Evolutionary conservation across 2,888 invertebrate genomes (phyloP).

Genomic region (Leptopilina syphax): DNA sequence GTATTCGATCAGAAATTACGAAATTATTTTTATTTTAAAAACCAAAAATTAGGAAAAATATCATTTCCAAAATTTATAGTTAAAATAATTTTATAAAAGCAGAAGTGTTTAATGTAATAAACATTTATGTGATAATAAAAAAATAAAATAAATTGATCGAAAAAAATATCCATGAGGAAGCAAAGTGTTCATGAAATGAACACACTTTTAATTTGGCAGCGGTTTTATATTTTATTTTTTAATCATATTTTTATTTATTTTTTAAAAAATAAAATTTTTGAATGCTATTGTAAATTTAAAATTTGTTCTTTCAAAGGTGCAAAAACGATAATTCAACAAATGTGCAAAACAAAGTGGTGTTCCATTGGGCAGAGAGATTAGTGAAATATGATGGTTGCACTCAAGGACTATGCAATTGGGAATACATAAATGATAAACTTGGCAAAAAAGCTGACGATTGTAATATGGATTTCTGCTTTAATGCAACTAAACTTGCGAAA

Average conservation of each 20-base stretch:
- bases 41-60: too few relatives aligned
- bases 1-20: too few relatives aligned
- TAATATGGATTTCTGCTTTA: conserved; percentile 79
- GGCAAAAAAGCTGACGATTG: conserved; percentile 79
- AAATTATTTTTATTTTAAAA: too few relatives aligned
- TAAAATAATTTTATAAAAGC: too few relatives aligned
- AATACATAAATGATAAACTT: conserved; percentile 81
- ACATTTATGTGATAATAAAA: too few relatives aligned
- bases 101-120: too few relatives aligned
- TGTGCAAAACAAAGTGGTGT: conserved; percentile 78
- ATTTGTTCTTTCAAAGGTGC: conserved; percentile 77
- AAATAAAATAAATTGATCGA: too few relatives aligned
- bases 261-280: conserved; percentile 19
- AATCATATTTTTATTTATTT: neutral
- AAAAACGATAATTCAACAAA: conserved; percentile 73
- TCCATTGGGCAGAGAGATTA: conserved; percentile 85
- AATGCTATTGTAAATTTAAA: neutral
- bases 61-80: too few relatives aligned
- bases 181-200: too few relatives aligned
- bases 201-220: too few relatives aligned
- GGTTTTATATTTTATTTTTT: too few relatives aligned
- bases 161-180: too few relatives aligned
- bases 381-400: conserved; percentile 84
- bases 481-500: conserved; percentile 31
- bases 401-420: conserved; percentile 89